Base-by-base conservation (phyloP, 2,113 vertebrate species). In the Corydoras maculifer region DNA sequence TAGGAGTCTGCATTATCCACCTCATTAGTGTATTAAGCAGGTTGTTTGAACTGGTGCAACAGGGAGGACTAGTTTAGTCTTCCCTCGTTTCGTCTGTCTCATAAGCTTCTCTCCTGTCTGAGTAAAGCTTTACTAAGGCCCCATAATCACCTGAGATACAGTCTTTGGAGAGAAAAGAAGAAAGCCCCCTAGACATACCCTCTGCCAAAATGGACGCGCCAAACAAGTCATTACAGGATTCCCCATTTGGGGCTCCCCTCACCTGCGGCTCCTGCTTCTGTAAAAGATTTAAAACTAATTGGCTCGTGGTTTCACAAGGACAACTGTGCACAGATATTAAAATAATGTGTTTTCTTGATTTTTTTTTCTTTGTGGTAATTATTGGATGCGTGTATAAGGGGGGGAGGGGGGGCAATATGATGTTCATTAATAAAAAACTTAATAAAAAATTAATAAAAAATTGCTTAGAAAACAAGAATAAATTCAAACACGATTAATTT, bases 211-310 rank as follows among this genome's bases (percentile, higher is more conserved):
- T 6, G 68, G 58, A 49, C 55, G 49, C 11, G 29, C 54, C 68
- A 57, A 68, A 72, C 77, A 78, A 75, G 77, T 78, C 72, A 69
- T 72, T 78, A 75, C 72, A 72, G 30, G 77, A 75, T 68, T 65
- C 65, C 49, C 54, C 65, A 55, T 69, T 31, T 65, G 69, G 50
- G 77, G 50, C 68, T 74, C 30, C 31, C 43, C n/a, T 74, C 71
- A 53, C 62, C 58, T 62, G 69, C 18, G 43, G 50, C 65, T 71
- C 18, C 65, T 8, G 25, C 32, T 14, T 59, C 30, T 48, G 25
- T 15, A 35, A 25, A 29, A 2, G 11, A 8, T 69, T 70, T 58
- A 5, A 3, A 30, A 32, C 62, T 75, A 72, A 65, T 68, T 68
- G 57, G 70, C 48, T 74, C 67, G 43, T 35, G 58, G 62, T 11